Evolutionary conservation across 2,113 vertebrate genomes (phyloP), one percentile per base, ranked within the genome.

Genomic region (Coregonus clupeaformis): DNA sequence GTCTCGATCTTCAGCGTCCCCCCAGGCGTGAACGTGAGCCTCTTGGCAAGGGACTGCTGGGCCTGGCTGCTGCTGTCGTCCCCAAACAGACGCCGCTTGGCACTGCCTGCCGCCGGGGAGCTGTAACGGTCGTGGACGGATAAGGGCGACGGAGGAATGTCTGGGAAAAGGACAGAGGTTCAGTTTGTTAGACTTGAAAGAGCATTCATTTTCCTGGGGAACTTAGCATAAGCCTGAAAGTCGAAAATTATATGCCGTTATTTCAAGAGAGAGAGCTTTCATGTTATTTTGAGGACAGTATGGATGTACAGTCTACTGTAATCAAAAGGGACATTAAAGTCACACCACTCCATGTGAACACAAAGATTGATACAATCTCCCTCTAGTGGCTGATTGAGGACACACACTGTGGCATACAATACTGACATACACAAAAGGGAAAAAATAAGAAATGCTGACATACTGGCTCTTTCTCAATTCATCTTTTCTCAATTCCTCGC

Each of bases 71-170:
- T 81, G 77, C 78, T 84, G 68, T 98, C 97, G n/a, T 99, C 97
- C 6, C 95, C 96, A 64, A 99, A 99, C 20, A 99, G 95, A 60
- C 97, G 95, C 1, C 97, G 94, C 73, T 97, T 99, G 1, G 96
- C 98, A 68, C 96, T 97, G 67, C 98, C 98, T 1, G 98, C 98
- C 0, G 94, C 84, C 4, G 98, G 98, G 47, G 98, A 99, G 87
- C 95, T 98, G 88, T 96, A 99, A 60, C 98, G 92, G 80, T 99
- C 98, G 0, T 98, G 96, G 62, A 98, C 94, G 0, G 95, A 96
- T 69, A 98, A 90, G 0, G 97, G 67, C 12, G 67, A 68, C 2
- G 67, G 67, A 9, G 67, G 67, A 20, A 68, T 7, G 42, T 97
- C 97, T 98, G 84, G 62, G n/a, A 20, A 29, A 65, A 13, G 67